Conservation (phyloP, 2,113 vertebrate species). For the Cinclus mexicanus region DNA sequence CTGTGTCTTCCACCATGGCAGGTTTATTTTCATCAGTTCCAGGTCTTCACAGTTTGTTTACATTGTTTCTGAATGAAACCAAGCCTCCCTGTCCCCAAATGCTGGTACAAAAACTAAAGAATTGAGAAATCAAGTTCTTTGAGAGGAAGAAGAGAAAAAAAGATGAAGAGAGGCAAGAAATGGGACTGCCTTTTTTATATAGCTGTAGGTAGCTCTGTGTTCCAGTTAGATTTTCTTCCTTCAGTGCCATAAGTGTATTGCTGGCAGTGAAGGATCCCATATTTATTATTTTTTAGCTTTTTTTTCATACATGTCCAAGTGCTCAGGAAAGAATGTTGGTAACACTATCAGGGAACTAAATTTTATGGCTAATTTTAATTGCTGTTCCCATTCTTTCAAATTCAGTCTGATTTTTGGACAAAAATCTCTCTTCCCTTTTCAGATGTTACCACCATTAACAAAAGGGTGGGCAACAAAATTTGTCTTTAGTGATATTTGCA, state of each 20-base stretch:
- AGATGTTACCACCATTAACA: not conserved
- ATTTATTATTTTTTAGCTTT: not conserved
- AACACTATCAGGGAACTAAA: not conserved
- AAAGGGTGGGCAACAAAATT: not conserved
- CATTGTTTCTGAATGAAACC: not conserved
- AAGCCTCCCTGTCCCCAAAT: accelerated
- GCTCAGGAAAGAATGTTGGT: not conserved
- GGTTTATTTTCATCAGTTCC: not conserved
- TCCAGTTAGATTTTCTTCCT: not conserved
- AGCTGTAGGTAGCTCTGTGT: not conserved
- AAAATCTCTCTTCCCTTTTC: not conserved
- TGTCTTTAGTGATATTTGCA: not conserved
- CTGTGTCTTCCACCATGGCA: not conserved
- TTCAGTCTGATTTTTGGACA: not conserved
- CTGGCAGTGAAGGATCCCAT: not conserved
- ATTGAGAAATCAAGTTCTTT: not conserved
- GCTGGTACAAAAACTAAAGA: not conserved
- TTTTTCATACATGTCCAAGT: not conserved
- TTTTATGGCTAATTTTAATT: not conserved
- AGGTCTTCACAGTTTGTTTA: not conserved
- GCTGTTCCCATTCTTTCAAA: not conserved
- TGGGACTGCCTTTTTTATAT: not conserved
- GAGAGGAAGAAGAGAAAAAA: not conserved
- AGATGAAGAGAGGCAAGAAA: not conserved
- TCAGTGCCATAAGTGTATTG: accelerated